These are phyloP conservation scores for Macheiramphus alcinus DNA, from an alignment of 2,113 vertebrate species.

Conservation along the genomic window DNA sequence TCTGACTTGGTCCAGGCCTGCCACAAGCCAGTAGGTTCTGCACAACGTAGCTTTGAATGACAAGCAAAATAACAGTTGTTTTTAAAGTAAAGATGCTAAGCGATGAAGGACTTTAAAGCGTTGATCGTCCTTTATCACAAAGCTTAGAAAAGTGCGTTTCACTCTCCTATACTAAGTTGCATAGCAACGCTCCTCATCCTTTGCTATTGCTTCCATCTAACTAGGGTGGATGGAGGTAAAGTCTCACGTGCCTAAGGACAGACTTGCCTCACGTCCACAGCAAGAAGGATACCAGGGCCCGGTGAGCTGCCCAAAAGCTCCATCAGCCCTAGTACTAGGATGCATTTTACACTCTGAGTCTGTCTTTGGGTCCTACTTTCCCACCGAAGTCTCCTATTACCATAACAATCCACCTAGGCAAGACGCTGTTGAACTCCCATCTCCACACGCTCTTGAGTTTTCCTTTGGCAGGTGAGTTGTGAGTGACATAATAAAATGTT, in stretches of 20 bases:
- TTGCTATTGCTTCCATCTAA: background rate
- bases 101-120: background rate
- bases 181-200: background rate
- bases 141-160: background rate
- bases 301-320: background rate
- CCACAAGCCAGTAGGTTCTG: background rate
- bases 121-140: background rate
- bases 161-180: background rate
- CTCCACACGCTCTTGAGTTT: background rate
- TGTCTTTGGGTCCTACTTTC: background rate
- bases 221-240: background rate
- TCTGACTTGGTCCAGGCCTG: background rate
- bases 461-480: background rate
- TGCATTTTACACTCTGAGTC: background rate
- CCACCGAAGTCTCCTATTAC: background rate
- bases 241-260: rapidly evolving
- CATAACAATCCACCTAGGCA: background rate
- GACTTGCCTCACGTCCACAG: background rate
- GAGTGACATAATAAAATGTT: background rate
- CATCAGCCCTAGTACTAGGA: background rate
- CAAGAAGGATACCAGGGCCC: background rate
- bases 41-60: background rate
- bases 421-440: background rate
- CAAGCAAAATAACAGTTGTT: background rate
- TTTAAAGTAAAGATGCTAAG: background rate